Percentiles rank a stretch among this genome's conserved stretches.
These are phyloP conservation scores for Drosophila ustulata DNA, from an alignment of 2,888 invertebrate species.

Conservation along the genomic window DNA sequence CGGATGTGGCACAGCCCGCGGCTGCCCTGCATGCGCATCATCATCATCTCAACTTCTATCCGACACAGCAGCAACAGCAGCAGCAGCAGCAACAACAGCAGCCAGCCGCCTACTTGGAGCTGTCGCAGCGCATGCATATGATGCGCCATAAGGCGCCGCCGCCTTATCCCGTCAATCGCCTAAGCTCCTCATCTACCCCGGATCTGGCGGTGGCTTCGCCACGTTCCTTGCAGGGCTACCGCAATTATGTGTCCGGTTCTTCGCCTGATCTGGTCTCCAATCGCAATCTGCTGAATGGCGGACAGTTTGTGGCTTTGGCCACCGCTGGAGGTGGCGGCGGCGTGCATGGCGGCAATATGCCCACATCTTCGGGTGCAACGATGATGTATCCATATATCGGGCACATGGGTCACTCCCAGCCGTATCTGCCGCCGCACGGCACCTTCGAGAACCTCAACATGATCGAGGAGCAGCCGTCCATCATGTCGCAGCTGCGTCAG, in stretches of 20 bases:
- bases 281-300: slow-evolving; percentile 87
- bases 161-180: slow-evolving; percentile 91
- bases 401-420: slow-evolving; percentile 84
- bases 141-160: slow-evolving; percentile 90
- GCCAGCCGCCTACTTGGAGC: slow-evolving; percentile 75
- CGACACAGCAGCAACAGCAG: slow-evolving; percentile 64
- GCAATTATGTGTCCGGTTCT: slow-evolving; percentile 89
- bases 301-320: slow-evolving; percentile 69
- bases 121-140: slow-evolving; percentile 84
- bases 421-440: slow-evolving; percentile 87
- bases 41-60: slow-evolving; percentile 71
- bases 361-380: slow-evolving; percentile 74
- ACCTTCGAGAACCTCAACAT: slow-evolving; percentile 91
- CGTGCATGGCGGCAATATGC: slow-evolving; percentile 83
- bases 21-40: slow-evolving; percentile 82
- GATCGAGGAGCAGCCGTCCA: slow-evolving; percentile 84
- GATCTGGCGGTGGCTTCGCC: slow-evolving; percentile 92
- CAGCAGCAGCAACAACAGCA: slow-evolving; percentile 47
- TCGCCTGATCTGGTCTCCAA: slow-evolving; percentile 92
- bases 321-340: slow-evolving; percentile 36
- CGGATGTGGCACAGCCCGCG: slow-evolving; percentile 88
- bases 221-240: slow-evolving; percentile 84
- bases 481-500: slow-evolving; percentile 81
- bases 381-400: slow-evolving; percentile 82
- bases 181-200: slow-evolving; percentile 94